phyloP scores from a whole-genome alignment of 2,113 vertebrate species.

The Menidia beryllina region DNA sequence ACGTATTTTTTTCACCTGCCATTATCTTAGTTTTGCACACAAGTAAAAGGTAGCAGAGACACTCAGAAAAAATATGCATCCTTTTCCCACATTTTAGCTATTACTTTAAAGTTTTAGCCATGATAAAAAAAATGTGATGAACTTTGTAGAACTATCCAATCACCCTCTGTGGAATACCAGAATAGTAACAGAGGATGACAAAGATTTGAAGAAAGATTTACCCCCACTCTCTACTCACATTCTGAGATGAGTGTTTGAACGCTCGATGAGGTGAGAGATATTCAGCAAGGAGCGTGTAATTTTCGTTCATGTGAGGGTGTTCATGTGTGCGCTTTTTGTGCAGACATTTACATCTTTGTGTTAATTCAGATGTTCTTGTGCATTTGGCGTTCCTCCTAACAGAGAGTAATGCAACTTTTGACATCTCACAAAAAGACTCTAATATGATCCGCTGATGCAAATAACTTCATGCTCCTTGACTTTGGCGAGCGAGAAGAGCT shows the following conservation, averaged over 20 bases:
- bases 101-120: constrained; percentile 14
- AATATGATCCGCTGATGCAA: background rate
- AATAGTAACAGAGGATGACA: constrained; percentile 41
- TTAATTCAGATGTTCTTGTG: constrained; percentile 28
- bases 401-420: constrained; percentile 18
- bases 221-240: constrained; percentile 34
- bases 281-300: constrained; percentile 37
- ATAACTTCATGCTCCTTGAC: constrained; percentile 12
- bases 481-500: constrained; percentile 1
- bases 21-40: background rate
- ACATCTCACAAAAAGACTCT: background rate
- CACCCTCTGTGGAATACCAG: constrained; percentile 17
- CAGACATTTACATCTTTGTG: constrained; percentile 27
- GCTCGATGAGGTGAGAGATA: constrained; percentile 61
- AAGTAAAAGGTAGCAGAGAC: background rate
- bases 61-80: background rate
- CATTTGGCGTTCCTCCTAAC: constrained; percentile 18
- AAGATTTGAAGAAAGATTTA: constrained; percentile 21
- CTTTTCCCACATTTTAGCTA: background rate
- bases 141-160: constrained; percentile 14
- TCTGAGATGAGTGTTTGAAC: constrained; percentile 52
- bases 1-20: too few relatives aligned
- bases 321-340: constrained; percentile 6
- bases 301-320: constrained; percentile 24
- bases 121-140: constrained; percentile 24